Percentiles rank a stretch among this genome's conserved stretches.
These are phyloP conservation scores for Nothocercus julius DNA, from an alignment of 2,113 vertebrate species.

Conservation along the genomic window DNA sequence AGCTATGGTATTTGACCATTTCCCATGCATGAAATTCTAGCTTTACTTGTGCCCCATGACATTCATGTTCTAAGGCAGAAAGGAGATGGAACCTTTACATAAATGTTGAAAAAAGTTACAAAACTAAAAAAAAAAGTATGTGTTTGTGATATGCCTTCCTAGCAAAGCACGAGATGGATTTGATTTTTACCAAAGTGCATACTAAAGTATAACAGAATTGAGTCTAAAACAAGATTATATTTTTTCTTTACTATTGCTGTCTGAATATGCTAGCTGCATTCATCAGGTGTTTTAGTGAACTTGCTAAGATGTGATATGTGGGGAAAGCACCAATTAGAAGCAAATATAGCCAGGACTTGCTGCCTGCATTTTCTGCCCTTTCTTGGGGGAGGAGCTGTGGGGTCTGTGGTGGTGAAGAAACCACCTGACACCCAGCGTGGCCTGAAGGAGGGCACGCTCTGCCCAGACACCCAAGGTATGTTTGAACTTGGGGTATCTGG, in stretches of 20 bases:
- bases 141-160: not conserved
- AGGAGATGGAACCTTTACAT: not conserved
- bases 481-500: not conserved
- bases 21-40: conserved; percentile 41
- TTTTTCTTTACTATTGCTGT: not conserved
- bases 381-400: not conserved
- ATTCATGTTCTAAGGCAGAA: conserved; percentile 18
- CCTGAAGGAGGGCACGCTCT: not conserved
- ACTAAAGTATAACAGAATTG: not conserved
- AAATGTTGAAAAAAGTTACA: not conserved
- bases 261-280: not conserved
- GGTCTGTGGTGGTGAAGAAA: not conserved
- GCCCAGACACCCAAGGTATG: too few relatives aligned
- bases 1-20: conserved; percentile 25
- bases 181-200: not conserved
- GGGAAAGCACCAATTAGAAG: not conserved
- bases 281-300: not conserved
- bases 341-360: not conserved
- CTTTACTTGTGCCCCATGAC: not conserved
- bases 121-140: not conserved
- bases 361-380: not conserved
- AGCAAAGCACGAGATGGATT: not conserved
- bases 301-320: not conserved
- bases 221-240: not conserved
- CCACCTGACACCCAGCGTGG: not conserved